Conservation (phyloP, 2,797 vertebrate species). For the Spea hammondii region DNA sequence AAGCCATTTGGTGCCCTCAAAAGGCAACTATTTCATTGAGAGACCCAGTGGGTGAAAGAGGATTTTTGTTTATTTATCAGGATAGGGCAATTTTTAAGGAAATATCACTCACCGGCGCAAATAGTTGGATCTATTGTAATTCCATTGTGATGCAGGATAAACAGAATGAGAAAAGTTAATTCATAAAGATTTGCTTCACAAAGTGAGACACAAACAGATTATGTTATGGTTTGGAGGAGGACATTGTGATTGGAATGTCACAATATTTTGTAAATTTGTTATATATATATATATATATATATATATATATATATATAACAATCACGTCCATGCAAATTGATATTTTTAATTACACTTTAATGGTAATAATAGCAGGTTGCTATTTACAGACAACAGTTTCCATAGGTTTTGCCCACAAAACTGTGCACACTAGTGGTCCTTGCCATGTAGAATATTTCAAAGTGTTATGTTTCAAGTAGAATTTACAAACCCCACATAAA, state of each 20-base stretch:
- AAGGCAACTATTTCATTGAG: constrained; percentile 52
- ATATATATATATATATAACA: no score
- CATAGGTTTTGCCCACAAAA: no score
- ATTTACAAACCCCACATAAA: no score
- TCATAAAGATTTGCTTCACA: constrained; percentile 67
- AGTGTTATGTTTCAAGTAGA: no score
- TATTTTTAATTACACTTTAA: no score
- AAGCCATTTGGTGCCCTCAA: background rate
- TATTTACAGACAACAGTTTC: no score
- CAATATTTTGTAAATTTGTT: background rate
- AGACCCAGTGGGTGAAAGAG: constrained; percentile 56
- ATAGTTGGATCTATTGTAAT: constrained; percentile 99
- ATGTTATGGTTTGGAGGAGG: constrained; percentile 16
- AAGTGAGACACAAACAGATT: constrained; percentile 34
- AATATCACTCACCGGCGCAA: constrained; percentile 99
- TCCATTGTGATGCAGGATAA: constrained; percentile 92
- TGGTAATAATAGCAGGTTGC: no score
- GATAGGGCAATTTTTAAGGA: constrained; percentile 73
- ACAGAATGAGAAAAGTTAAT: constrained; percentile 86
- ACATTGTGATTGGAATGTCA: constrained; percentile 1
- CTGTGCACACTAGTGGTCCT: no score
- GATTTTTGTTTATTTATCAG: constrained; percentile 60
- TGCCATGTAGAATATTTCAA: no score
- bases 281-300: no score
- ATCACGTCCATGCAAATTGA: no score